These are phyloP conservation scores for Papilio demoleus DNA, from an alignment of 2,888 invertebrate species.

Conservation along the genomic window DNA sequence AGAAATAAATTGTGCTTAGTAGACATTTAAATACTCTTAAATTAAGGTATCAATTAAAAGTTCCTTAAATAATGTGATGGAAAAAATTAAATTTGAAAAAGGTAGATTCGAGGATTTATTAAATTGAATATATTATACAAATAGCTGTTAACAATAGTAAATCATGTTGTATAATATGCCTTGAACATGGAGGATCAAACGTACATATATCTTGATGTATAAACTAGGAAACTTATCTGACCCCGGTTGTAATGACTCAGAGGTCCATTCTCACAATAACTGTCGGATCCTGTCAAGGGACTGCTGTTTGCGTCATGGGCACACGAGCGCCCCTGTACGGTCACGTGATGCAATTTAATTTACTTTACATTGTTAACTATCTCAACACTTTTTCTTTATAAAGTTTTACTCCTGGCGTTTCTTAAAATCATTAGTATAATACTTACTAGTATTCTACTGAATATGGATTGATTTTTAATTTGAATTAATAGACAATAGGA, in stretches of 20 bases:
- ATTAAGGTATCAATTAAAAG: too few relatives aligned
- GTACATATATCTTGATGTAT: background rate
- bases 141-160: background rate
- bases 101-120: too few relatives aligned
- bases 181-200: background rate
- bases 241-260: slow-evolving; percentile 18
- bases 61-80: too few relatives aligned
- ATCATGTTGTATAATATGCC: background rate
- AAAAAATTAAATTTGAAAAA: too few relatives aligned
- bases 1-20: too few relatives aligned
- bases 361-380: background rate
- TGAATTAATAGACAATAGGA: too few relatives aligned
- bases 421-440: background rate
- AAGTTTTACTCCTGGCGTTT: background rate
- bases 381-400: background rate
- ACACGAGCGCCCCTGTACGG: background rate
- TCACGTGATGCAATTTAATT: slow-evolving; percentile 4
- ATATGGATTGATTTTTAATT: too few relatives aligned
- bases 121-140: too few relatives aligned
- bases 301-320: slow-evolving; percentile 20
- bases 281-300: slow-evolving; percentile 18
- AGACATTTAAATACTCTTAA: too few relatives aligned
- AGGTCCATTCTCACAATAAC: slow-evolving; percentile 26
- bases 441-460: too few relatives aligned
- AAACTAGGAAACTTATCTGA: slow-evolving; percentile 9